phyloP scores from a whole-genome alignment of 2,113 vertebrate genomes.

The Alces alces region DNA sequence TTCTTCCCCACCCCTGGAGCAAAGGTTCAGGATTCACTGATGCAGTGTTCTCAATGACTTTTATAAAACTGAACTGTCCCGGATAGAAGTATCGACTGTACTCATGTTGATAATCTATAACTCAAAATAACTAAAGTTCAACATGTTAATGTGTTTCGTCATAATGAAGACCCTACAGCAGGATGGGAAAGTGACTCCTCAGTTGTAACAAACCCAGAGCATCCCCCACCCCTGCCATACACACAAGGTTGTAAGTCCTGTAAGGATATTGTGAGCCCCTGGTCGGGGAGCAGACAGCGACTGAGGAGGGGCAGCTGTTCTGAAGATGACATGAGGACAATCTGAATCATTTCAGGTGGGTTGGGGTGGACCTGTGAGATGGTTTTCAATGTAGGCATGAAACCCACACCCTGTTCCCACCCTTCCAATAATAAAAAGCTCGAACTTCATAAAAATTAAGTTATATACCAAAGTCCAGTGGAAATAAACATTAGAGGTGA shows the following conservation, averaged over 20 bases:
- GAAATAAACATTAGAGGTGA: not conserved
- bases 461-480: slow-evolving; percentile 18
- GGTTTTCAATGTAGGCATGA: not conserved
- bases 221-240: not conserved
- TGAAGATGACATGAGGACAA: not conserved
- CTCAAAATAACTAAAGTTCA: not conserved
- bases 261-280: not conserved
- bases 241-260: not conserved
- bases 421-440: slow-evolving; percentile 11
- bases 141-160: not conserved
- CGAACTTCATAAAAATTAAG: slow-evolving; percentile 32
- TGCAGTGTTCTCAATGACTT: not conserved
- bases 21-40: not conserved
- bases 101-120: not conserved
- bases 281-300: not conserved
- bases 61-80: not conserved
- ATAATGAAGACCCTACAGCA: not conserved
- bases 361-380: not conserved
- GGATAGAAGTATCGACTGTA: not conserved
- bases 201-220: not conserved
- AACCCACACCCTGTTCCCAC: not conserved
- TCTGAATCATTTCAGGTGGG: not conserved
- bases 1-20: not conserved
- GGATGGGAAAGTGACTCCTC: not conserved
- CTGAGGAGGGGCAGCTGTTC: not conserved